A percentile compares a stretch with the other conserved stretches of the same genome.
Evolutionary conservation across 2,797 vertebrate species (phyloP).

Genomic region (Notoglanidium macrostoma): DNA sequence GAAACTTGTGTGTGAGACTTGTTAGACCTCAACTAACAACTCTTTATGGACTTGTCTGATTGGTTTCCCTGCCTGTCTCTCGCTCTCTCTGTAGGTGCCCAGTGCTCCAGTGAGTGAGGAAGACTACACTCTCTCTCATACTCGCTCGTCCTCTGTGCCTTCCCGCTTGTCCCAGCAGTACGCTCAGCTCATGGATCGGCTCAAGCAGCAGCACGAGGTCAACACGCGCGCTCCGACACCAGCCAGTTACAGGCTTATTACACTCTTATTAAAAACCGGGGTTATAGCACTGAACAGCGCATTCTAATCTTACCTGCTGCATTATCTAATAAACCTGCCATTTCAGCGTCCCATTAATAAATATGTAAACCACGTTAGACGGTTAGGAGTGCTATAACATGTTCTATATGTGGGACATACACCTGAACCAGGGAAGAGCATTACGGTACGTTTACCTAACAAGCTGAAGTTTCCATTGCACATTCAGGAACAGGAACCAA

Average conservation of each 20-base stretch:
- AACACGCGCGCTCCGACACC: not conserved
- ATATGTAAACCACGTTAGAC: not conserved
- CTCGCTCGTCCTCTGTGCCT: conserved; percentile 73
- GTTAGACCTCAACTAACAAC: not conserved
- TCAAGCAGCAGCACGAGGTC: conserved; percentile 83
- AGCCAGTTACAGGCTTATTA: not conserved
- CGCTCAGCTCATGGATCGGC: conserved; percentile 79
- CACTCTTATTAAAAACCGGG: not conserved
- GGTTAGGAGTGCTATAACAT: not conserved
- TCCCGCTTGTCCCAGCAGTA: conserved; percentile 80
- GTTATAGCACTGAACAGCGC: not conserved
- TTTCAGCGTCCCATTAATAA: not conserved
- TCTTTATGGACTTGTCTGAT: not conserved
- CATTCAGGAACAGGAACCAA: not conserved
- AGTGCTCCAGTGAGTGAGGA: conserved; percentile 80
- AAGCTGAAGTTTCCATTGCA: not conserved
- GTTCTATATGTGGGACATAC: not conserved
- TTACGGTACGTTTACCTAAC: not conserved
- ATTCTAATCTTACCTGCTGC: not conserved
- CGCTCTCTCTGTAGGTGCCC: conserved; percentile 77
- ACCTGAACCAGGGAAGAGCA: not conserved
- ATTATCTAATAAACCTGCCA: not conserved
- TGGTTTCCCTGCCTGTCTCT: not conserved
- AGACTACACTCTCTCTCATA: conserved; percentile 78
- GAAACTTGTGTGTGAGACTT: not conserved